Conservation (phyloP, 1,140 invertebrate genomes). For the Bombus haemorrhoidalis region DNA sequence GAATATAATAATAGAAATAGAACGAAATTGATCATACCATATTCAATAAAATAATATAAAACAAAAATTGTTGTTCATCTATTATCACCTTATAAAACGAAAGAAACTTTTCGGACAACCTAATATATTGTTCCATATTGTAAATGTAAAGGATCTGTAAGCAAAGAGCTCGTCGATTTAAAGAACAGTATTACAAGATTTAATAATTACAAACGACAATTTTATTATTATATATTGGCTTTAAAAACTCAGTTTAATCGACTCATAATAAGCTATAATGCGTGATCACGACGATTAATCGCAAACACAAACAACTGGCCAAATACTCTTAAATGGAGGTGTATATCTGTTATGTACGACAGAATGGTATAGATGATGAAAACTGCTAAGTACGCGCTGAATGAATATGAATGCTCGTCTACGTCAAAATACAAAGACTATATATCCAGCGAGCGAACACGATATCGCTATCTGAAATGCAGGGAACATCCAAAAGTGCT, state of each 20-base stretch:
- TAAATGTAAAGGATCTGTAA: too few relatives aligned
- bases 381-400: not conserved
- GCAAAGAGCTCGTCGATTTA: too few relatives aligned
- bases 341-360: not conserved
- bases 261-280: too few relatives aligned
- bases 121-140: too few relatives aligned
- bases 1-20: too few relatives aligned
- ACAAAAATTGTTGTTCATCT: too few relatives aligned
- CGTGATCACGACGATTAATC: too few relatives aligned
- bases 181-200: not conserved
- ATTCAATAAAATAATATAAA: too few relatives aligned
- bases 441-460: conserved; percentile 16
- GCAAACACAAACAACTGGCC: not conserved
- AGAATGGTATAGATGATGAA: not conserved
- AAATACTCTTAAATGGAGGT: not conserved
- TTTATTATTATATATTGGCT: not conserved
- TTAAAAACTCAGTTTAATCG: too few relatives aligned
- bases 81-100: too few relatives aligned
- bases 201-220: not conserved
- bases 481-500: conserved; percentile 41
- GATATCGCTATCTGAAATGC: conserved; percentile 47
- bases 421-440: conserved; percentile 17
- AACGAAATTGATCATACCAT: too few relatives aligned
- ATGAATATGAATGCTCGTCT: conserved; percentile 61
- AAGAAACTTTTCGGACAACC: too few relatives aligned